These are phyloP conservation scores for Ciconia nigra DNA, from an alignment of 2,797 vertebrate species.

Conservation along the genomic window DNA sequence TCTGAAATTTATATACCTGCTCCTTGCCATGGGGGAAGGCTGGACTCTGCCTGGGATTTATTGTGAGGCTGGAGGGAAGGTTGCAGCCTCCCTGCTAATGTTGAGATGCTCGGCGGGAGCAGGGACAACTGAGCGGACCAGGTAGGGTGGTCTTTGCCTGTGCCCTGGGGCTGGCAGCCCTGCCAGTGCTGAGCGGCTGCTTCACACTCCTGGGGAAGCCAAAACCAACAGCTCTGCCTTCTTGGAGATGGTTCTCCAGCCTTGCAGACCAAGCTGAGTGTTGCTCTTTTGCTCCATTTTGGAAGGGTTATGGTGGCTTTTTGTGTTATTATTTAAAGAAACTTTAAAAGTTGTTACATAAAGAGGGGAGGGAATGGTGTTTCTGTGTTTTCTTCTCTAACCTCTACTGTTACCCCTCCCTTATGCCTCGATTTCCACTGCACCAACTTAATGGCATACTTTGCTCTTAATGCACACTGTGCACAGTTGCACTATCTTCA, in stretches of 20 bases:
- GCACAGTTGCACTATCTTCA: not conserved
- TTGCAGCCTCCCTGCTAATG: not conserved
- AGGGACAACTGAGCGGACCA: not conserved
- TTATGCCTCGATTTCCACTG: not conserved
- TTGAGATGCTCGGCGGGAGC: rapidly evolving
- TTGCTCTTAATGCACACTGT: not conserved
- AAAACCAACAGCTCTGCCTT: not conserved
- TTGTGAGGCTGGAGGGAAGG: not conserved
- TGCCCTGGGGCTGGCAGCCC: not conserved
- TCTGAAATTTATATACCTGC: not conserved
- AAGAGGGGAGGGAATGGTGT: not conserved
- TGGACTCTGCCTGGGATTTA: not conserved
- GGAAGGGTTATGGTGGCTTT: not conserved
- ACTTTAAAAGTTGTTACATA: not conserved
- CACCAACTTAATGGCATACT: not conserved
- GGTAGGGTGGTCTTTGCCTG: not conserved
- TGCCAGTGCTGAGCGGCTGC: not conserved
- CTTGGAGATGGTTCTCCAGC: not conserved
- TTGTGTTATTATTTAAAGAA: not conserved
- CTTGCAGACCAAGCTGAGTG: not conserved
- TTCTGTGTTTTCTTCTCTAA: not conserved
- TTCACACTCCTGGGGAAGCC: not conserved
- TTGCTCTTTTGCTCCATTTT: not conserved
- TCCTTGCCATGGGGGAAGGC: not conserved
- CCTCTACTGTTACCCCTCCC: not conserved